Base-by-base conservation (phyloP, 30 jellyfish, hydroid and myxozoan species). In the Cassiopea andromeda region DNA sequence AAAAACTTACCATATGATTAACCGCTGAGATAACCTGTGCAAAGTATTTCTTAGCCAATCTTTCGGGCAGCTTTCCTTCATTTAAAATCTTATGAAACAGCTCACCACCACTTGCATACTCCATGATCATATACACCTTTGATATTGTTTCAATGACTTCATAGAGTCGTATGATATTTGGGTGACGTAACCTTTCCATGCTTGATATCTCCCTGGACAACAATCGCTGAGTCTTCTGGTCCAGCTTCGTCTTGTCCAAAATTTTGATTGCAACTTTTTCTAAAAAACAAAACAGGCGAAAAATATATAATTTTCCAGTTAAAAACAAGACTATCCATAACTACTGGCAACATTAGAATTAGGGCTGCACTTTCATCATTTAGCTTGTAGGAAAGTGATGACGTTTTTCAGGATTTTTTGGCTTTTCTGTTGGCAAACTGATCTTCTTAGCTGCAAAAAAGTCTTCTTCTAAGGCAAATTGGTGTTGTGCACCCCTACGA, bases 1-100 rank as follows among this genome's bases (percentile, higher is more conserved):
- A 46, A 12, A 17, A 58, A 66, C 94, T 9, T 90, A 94, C 98
- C 98, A 94, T 94, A 73, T 90, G 97, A 50, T 81, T 50, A 9
- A 94, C 98, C 9, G 98, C 98, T 46, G 98, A 94, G 71, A 88
- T 64, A 46, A 94, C 91, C 82, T 94, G 98, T 17, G 97, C 90
- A 80, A 94, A 94, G 67, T 94, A 94, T 16, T 70, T 87, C 46
- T 84, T 94, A 57, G 98, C 87, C 77, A 78, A 47, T 27, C 93
- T 54, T 87, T 94, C 98, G 5, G 97, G 90, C 69, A 94, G 82
- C 74, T 91, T 91, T 48, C 98, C 98, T 73, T 94, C 97, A 61
- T 91, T 90, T 43, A 94, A 69, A 14, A 94, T 94, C 69, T 94
- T 94, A 71, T 94, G 98, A 82, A 94, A 94, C 18, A 94, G 92